Base-by-base conservation (phyloP, 2,888 invertebrate species). In the Apotomis betuletana region DNA sequence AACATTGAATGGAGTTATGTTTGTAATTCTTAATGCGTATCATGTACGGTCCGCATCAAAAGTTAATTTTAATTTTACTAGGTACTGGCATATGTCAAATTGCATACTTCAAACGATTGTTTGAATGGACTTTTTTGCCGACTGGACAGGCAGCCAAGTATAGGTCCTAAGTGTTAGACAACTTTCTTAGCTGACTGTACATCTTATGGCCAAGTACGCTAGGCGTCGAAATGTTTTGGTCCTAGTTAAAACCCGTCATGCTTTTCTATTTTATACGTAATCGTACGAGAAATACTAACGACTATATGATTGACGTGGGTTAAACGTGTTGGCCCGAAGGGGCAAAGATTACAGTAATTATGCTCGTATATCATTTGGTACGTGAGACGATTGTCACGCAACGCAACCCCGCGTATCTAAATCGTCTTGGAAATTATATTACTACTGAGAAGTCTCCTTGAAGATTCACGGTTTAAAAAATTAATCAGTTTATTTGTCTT, bases 301-400 rank as follows among this genome's bases (percentile, higher is more conserved):
- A 49, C 44, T 49, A 49, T 49, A 49, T 49, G 9, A 9, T 3
- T 64, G 41, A 52, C 63, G 52, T 52, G 12, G 60, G 5, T 41
- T 27, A 38, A 51, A 69, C 62, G 46, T 70, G 58, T 55, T 1
- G 15, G 13, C 49, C 49, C 55, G 65, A 60, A 65, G 59, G 70
- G 44, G 44, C 60, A 54, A 6, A 54, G 65, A 67, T 70, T 70
- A 49, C 65, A 49, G 70, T 59, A 60, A 61, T 70, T 67, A 70
- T 60, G 15, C 6, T 10, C 49, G 49, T 5, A 27, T 27, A 44
- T 8, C n/a, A 6, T 44, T 36, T 27, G 27, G 27, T 27, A 27
- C 27, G 27, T 27, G 27, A 27, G 27, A 38, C 38, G 5, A 38
- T 58, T 38, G 58, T 38, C 58, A 59, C 13, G 6, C 12, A 27